Conservation (phyloP, 2,113 vertebrate species). For the Dicentrarchus labrax region DNA sequence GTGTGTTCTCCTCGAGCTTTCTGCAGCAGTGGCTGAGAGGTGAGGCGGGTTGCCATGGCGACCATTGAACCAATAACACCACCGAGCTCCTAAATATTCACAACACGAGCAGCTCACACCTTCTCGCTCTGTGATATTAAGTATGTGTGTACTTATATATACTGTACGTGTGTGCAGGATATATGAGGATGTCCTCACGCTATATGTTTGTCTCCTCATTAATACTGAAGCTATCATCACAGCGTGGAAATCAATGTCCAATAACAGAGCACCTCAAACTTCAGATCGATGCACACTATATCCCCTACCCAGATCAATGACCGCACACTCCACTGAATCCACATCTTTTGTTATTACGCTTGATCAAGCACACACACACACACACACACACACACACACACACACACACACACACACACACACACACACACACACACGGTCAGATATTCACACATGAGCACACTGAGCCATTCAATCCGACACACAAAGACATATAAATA, state of each 20-base stretch:
- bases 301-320: conserved; percentile 5
- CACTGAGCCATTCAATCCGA: background rate
- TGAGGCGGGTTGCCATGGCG: conserved; percentile 71
- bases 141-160: conserved; percentile 13
- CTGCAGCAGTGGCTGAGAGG: conserved; percentile 55
- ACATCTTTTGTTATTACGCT: background rate
- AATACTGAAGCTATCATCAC: background rate
- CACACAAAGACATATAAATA: background rate
- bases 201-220: background rate
- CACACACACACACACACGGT: background rate
- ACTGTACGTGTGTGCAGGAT: background rate
- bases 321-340: conserved; percentile 4
- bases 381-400: background rate
- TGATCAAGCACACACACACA: background rate
- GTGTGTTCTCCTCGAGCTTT: conserved; percentile 12
- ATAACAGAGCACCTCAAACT: background rate
- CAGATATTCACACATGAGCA: too few relatives aligned
- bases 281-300: background rate
- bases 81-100: conserved; percentile 62
- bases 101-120: conserved; percentile 59
- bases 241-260: conserved; percentile 36
- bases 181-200: background rate
- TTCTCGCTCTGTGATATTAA: conserved; percentile 16
- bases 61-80: conserved; percentile 72
- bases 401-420: background rate